Evolutionary conservation across 2,113 vertebrate genomes (phyloP).

Genomic region (Aplodontia rufa): DNA sequence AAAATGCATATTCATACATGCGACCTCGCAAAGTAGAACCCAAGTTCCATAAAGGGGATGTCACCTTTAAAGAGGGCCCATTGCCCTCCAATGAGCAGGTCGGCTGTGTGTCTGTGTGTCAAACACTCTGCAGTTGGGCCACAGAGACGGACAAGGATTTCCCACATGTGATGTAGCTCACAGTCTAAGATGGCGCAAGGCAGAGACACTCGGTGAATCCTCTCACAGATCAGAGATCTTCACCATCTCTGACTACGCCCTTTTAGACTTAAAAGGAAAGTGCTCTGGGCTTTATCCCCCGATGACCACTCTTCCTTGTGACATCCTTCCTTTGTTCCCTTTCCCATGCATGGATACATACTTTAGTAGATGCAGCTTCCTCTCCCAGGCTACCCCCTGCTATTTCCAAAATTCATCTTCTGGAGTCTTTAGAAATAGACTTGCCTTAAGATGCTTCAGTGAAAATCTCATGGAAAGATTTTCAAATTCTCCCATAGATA

Average conservation of each 20-base stretch:
- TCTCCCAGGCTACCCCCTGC: background rate
- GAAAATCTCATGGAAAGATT: background rate
- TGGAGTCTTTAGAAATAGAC: background rate
- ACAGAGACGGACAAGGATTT: background rate
- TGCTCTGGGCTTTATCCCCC: background rate
- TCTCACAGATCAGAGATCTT: background rate
- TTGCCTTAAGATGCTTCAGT: background rate
- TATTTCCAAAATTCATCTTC: background rate
- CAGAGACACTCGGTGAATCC: background rate
- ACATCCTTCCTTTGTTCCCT: background rate
- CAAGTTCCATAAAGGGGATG: background rate
- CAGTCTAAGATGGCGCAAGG: background rate
- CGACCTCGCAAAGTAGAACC: background rate
- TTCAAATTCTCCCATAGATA: background rate
- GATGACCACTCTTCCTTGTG: background rate
- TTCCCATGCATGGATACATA: background rate
- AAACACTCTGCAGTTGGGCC: background rate
- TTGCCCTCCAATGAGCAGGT: background rate
- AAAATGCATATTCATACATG: too few relatives aligned
- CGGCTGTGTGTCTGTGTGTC: background rate
- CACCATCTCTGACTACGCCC: background rate
- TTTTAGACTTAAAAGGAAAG: background rate
- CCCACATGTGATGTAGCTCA: background rate
- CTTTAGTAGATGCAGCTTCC: background rate
- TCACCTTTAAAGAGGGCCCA: background rate